A percentile compares a stretch with the other conserved stretches of the same genome.
phyloP scores from a whole-genome alignment of 2,888 invertebrate genomes.

The Drosophila histrio region DNA sequence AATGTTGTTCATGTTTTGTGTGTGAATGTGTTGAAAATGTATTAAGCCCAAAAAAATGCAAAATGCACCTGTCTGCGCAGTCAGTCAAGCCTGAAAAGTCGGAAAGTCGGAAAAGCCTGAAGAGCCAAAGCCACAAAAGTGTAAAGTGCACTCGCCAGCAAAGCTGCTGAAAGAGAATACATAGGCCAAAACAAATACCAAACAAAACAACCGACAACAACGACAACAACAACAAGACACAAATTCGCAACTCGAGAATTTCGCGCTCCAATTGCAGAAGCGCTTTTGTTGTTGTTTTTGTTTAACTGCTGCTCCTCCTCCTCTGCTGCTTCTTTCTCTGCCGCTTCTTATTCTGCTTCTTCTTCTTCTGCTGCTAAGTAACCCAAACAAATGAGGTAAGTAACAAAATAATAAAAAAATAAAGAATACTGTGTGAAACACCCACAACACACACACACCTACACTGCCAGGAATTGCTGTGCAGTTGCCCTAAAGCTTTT shows the following conservation, averaged over 20 bases:
- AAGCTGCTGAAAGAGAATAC: conserved; percentile 13
- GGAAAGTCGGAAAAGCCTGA: conserved; percentile 30
- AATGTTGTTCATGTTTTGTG: conserved; percentile 6
- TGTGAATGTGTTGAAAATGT: conserved; percentile 22
- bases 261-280: conserved; percentile 64
- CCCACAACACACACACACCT: not conserved
- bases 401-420: conserved; percentile 25
- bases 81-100: conserved; percentile 63
- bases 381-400: conserved; percentile 76
- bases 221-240: conserved; percentile 9
- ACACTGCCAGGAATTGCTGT: not conserved
- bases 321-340: conserved; percentile 2
- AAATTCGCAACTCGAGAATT: conserved; percentile 60
- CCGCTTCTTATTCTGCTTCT: no score
- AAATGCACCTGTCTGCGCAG: conserved; percentile 47
- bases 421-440: not conserved
- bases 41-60: conserved; percentile 16
- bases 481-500: not conserved
- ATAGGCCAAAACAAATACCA: conserved; percentile 17
- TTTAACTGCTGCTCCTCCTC: conserved; percentile 21
- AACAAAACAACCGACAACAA: conserved; percentile 26
- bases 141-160: conserved; percentile 66
- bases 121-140: conserved; percentile 79
- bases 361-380: conserved; percentile 47
- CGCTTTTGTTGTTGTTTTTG: conserved; percentile 21